A percentile compares a stretch with the other conserved stretches of the same genome.
These are phyloP conservation scores for Oryctes rhinoceros DNA, from an alignment of 1,140 invertebrate species.

Conservation along the genomic window DNA sequence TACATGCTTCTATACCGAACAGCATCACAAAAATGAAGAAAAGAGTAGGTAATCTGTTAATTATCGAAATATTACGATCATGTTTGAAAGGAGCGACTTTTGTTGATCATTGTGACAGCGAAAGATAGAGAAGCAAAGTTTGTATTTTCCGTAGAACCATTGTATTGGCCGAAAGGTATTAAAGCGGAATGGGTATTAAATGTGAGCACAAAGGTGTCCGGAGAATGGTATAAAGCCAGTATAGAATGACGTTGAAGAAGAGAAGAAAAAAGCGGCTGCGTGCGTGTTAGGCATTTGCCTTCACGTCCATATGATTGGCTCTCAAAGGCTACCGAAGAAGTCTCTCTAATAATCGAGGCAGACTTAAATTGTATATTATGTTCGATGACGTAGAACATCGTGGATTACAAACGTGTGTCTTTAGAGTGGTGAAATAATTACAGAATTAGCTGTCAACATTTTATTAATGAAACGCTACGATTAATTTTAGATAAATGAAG, in stretches of 20 bases:
- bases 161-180: conserved; percentile 11
- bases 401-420: conserved; percentile 36
- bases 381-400: conserved; percentile 33
- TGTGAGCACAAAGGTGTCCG: conserved; percentile 6
- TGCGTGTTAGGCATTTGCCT: conserved; percentile 5
- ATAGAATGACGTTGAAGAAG: background rate
- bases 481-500: conserved; percentile 30
- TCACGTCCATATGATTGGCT: conserved; percentile 27
- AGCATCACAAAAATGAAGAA: background rate
- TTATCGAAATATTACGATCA: background rate
- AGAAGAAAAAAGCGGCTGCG: background rate
- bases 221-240: conserved; percentile 16
- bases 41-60: background rate
- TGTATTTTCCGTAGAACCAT: conserved; percentile 19
- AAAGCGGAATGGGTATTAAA: conserved; percentile 26
- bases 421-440: conserved; percentile 35
- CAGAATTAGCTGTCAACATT: conserved; percentile 23
- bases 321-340: conserved; percentile 16
- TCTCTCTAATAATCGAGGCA: conserved; percentile 20
- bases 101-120: background rate
- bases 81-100: conserved; percentile 2
- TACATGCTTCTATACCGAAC: background rate
- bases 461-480: conserved; percentile 25
- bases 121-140: conserved; percentile 6
- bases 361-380: conserved; percentile 31